Percentiles rank a stretch among this genome's conserved stretches.
phyloP scores from a whole-genome alignment of 2,113 vertebrate genomes.

The Caloenas nicobarica region DNA sequence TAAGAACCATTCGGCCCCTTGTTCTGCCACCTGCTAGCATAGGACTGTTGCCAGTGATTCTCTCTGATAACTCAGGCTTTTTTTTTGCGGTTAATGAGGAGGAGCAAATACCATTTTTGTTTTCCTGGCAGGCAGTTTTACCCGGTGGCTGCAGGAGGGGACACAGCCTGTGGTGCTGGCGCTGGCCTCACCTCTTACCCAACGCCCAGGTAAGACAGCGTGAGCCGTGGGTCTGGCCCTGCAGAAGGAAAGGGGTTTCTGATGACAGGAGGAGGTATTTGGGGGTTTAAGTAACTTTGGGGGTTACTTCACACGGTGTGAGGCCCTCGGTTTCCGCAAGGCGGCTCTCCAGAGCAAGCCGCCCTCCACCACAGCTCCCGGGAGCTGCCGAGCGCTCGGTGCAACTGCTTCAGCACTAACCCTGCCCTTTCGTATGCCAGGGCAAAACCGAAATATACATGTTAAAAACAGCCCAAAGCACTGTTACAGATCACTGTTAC shows the following conservation, averaged over 20 bases:
- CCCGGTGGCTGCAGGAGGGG: not conserved
- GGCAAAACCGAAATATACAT: not conserved
- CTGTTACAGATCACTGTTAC: not conserved
- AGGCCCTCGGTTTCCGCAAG: fast-evolving
- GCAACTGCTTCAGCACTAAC: not conserved
- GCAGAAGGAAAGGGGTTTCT: fast-evolving
- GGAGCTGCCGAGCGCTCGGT: not conserved
- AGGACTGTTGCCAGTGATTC: not conserved
- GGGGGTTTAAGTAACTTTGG: not conserved
- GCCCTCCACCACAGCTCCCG: fast-evolving
- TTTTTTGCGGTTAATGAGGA: not conserved
- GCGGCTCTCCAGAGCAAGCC: not conserved
- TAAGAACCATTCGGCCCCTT: not conserved
- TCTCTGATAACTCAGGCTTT: not conserved
- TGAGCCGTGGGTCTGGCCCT: fast-evolving
- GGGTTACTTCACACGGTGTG: fast-evolving
- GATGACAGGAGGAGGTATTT: not conserved
- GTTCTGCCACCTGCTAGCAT: not conserved
- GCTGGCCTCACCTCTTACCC: not conserved
- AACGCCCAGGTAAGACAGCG: not conserved
- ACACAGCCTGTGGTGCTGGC: not conserved
- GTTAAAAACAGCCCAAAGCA: not conserved
- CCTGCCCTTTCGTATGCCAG: too few relatives aligned
- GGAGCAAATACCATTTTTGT: not conserved
- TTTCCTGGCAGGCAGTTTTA: not conserved